Base-by-base conservation (phyloP, 2,888 invertebrate species). In the Patella ulyssiponensis region DNA sequence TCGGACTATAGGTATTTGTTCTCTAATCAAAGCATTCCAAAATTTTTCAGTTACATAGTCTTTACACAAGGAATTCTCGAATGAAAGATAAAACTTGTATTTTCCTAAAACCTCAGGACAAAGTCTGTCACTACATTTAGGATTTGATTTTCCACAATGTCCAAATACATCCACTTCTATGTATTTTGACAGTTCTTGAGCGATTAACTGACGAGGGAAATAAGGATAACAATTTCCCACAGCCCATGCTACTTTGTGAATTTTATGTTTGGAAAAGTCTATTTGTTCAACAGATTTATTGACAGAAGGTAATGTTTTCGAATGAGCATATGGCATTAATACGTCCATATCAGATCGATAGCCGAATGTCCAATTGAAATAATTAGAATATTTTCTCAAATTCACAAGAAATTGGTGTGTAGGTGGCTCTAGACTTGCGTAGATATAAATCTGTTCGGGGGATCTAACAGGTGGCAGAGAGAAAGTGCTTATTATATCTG, bases 1-100 rank as follows among this genome's bases (percentile, higher is more conserved):
- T 56, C 77, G 56, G 33, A 82, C 83, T 5, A 82, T 69, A 3
- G 81, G 79, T n/a, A 82, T 56, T 27, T 80, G 76, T 70, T 79
- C 72, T 52, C 75, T 72, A 27, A 33, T 69, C 17, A 79, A 69
- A 54, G 76, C 69, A 44, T 73, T 44, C 70, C 76, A 77, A 72
- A 81, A 78, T 56, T 84, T 82, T 71, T 84, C 82, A 1, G 83
- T 80, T 15, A 82, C 77, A 58, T 84, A 84, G 33, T 80, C 81
- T 69, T 72, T 70, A 73, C 82, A 82, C 0, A 84, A 54, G 12
- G 80, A 72, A 75, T 81, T 83, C 69, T 83, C 83, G 74, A 83
- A 83, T 0, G 82, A 52, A 14, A 83, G 76, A 69, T 82, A 82
- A 73, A 82, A 83, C 64, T 82, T 83, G 70, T 82, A 80, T 5